Percentiles rank a stretch among this genome's conserved stretches.
phyloP scores from a whole-genome alignment of 2,888 invertebrate species.

The Prionchulus punctatus region DNA sequence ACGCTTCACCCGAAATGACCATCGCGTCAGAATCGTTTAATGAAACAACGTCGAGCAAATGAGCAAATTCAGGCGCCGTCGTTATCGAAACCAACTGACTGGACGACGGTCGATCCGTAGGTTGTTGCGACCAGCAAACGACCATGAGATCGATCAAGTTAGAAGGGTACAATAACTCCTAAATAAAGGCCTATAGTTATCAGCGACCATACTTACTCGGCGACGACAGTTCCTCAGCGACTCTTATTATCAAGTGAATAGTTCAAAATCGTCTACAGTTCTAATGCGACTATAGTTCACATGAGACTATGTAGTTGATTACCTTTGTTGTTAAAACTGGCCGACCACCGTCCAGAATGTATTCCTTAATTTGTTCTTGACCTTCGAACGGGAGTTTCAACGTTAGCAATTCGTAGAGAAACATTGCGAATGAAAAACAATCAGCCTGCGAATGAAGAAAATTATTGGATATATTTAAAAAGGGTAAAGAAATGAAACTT shows the following conservation, averaged over 20 bases:
- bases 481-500: constrained; percentile 5
- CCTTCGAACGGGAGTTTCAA: constrained; percentile 86
- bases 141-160: constrained; percentile 86
- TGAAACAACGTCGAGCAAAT: constrained; percentile 59
- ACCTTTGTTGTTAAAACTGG: constrained; percentile 71
- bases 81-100: constrained; percentile 82
- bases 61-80: constrained; percentile 79
- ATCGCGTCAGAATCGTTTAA: constrained; percentile 40
- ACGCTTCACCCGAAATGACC: constrained; percentile 12
- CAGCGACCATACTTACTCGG: too few relatives aligned
- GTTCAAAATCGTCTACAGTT: too few relatives aligned
- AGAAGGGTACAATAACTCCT: constrained; percentile 36
- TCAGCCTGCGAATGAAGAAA: constrained; percentile 53
- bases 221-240: too few relatives aligned
- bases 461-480: constrained; percentile 1
- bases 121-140: constrained; percentile 73
- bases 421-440: constrained; percentile 97
- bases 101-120: constrained; percentile 68
- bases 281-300: too few relatives aligned
- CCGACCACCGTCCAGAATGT: constrained; percentile 79
- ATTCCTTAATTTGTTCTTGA: constrained; percentile 88
- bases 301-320: too few relatives aligned
- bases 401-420: constrained; percentile 82
- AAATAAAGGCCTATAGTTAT: constrained; percentile 3
- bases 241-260: too few relatives aligned